Percentiles rank a stretch among this genome's conserved stretches.
Evolutionary conservation across 2,888 invertebrate species (phyloP).

Genomic region (Physocephala rufipes): DNA sequence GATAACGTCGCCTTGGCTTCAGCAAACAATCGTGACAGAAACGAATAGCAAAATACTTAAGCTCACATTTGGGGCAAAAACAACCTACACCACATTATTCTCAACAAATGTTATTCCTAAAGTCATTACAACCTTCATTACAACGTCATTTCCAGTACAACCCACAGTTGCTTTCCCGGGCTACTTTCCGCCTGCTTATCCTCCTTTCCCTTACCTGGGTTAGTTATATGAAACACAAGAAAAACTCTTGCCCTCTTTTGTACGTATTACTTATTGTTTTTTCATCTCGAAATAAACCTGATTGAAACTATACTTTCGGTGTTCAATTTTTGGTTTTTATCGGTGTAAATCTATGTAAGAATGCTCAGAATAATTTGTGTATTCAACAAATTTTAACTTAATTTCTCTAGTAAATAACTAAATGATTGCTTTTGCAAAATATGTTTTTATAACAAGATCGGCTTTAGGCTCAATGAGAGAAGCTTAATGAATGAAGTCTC

Average conservation of each 20-base stretch:
- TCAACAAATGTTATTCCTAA: constrained; percentile 86
- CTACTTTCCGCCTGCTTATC: constrained; percentile 80
- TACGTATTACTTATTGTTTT: too few species aligned
- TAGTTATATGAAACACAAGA: constrained; percentile 55
- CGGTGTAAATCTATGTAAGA: too few species aligned
- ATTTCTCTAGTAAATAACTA: too few species aligned
- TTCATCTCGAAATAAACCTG: too few species aligned
- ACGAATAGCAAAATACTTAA: constrained; percentile 85
- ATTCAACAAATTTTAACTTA: too few species aligned
- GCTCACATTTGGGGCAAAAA: constrained; percentile 90
- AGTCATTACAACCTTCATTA: constrained; percentile 82
- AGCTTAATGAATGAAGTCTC: too few species aligned
- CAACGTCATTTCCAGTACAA: constrained; percentile 80
- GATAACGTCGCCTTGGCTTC: constrained; percentile 82
- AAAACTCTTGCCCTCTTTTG: neutral
- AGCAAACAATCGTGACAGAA: constrained; percentile 80
- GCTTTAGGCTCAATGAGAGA: too few species aligned
- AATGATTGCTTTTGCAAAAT: too few species aligned
- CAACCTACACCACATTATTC: constrained; percentile 85
- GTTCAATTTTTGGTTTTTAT: too few species aligned
- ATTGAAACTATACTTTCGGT: too few species aligned
- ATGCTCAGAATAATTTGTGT: too few species aligned
- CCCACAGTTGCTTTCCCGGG: constrained; percentile 77
- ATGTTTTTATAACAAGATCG: too few species aligned
- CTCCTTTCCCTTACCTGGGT: constrained; percentile 80